phyloP scores from a whole-genome alignment of 2,888 invertebrate species.

The Athalia circularis region DNA sequence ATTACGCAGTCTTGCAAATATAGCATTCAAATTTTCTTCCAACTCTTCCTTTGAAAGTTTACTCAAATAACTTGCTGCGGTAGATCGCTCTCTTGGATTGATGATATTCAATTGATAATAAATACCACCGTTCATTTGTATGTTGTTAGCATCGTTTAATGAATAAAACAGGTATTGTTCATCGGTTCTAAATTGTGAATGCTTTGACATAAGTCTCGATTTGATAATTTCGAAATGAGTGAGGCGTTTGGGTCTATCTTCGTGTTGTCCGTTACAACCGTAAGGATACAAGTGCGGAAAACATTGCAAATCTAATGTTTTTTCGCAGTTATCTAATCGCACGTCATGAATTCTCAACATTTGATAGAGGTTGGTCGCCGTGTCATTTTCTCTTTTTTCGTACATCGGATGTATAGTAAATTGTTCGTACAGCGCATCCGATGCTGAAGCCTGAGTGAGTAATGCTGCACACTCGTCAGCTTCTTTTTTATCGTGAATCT shows the following conservation, averaged over 20 bases:
- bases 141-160: constrained; percentile 54
- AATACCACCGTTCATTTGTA: constrained; percentile 52
- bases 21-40: constrained; percentile 51
- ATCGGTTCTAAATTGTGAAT: constrained; percentile 37
- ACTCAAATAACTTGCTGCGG: constrained; percentile 49
- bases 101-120: constrained; percentile 52
- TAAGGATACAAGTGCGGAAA: too few relatives aligned
- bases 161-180: constrained; percentile 54
- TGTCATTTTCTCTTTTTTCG: too few relatives aligned
- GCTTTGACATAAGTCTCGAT: constrained; percentile 51
- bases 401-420: too few relatives aligned
- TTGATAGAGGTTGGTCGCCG: too few relatives aligned
- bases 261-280: too few relatives aligned
- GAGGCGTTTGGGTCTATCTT: constrained; percentile 46
- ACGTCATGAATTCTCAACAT: too few relatives aligned
- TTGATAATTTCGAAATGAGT: constrained; percentile 53
- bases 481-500: too few relatives aligned
- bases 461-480: too few relatives aligned
- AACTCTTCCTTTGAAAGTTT: constrained; percentile 43
- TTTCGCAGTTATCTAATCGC: too few relatives aligned
- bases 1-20: constrained; percentile 50
- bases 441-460: too few relatives aligned
- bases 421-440: too few relatives aligned
- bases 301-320: too few relatives aligned
- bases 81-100: constrained; percentile 48